These are phyloP conservation scores for Pyrrhia umbra DNA, from an alignment of 2,888 invertebrate species.

Conservation along the genomic window DNA sequence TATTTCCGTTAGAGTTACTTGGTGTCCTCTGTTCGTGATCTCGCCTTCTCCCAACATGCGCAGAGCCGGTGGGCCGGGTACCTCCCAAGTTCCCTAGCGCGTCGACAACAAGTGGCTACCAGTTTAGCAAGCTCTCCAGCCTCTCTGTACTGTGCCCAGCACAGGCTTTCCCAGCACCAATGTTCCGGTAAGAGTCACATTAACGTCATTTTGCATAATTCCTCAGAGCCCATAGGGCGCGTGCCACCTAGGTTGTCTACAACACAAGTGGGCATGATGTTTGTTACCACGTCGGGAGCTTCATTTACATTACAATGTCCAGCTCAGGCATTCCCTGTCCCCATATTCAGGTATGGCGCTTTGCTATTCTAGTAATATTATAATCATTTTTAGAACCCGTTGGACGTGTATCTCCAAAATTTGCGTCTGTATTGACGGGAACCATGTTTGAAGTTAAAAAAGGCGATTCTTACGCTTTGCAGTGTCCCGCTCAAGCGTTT, in stretches of 20 bases:
- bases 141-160: constrained; percentile 92
- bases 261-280: constrained; percentile 89
- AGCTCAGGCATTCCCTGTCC: constrained; percentile 92
- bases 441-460: constrained; percentile 90
- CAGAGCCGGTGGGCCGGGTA: constrained; percentile 92
- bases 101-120: constrained; percentile 91
- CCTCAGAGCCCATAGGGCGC: constrained; percentile 85
- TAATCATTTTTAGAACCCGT: constrained; percentile 79
- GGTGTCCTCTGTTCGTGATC: constrained; percentile 76
- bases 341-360: constrained; percentile 84
- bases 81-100: constrained; percentile 91
- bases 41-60: constrained; percentile 90
- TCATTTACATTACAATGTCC: constrained; percentile 92
- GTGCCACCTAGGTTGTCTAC: constrained; percentile 85
- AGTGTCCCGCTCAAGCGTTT: constrained; percentile 93
- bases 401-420: constrained; percentile 88
- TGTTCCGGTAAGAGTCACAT: constrained; percentile 92
- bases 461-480: constrained; percentile 84
- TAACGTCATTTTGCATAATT: constrained; percentile 77
- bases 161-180: constrained; percentile 93
- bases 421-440: constrained; percentile 88
- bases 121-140: constrained; percentile 85
- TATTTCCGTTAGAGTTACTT: constrained; percentile 56
- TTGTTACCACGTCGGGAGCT: constrained; percentile 86
- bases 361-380: constrained; percentile 66